Conservation (phyloP, 2,888 invertebrate species). For the Drosophila nr. perissopoda region DNA sequence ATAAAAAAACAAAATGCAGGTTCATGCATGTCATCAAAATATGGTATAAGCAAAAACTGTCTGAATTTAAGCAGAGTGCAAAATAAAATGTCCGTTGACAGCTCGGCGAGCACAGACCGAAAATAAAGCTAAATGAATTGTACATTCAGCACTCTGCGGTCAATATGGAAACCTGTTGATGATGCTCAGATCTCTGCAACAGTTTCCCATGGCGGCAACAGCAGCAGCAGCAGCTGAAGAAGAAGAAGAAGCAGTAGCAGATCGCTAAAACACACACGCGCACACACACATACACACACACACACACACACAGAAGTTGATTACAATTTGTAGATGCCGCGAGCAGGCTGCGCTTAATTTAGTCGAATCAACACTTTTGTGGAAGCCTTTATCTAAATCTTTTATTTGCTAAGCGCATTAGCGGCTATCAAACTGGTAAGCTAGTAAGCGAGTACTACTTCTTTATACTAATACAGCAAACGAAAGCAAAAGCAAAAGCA, state of each 20-base stretch:
- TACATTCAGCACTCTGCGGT: constrained; percentile 41
- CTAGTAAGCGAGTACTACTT: neutral
- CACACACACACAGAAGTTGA: constrained; percentile 52
- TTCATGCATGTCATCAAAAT: constrained; percentile 7
- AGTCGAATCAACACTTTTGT: constrained; percentile 74
- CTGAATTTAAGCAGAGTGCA: constrained; percentile 21
- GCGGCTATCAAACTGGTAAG: constrained; percentile 60
- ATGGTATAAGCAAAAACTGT: neutral
- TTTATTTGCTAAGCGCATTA: constrained; percentile 62
- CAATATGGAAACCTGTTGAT: constrained; percentile 63
- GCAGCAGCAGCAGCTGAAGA: constrained; percentile 16
- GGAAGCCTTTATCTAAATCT: constrained; percentile 52
- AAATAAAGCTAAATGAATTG: constrained; percentile 37
- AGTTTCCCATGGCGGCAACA: constrained; percentile 54
- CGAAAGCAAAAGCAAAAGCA: constrained; percentile 60
- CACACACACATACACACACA: no score
- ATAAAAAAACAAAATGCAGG: constrained; percentile 1
- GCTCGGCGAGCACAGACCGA: constrained; percentile 46
- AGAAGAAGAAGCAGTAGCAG: neutral
- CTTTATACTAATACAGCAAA: constrained; percentile 24
- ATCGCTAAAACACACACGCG: neutral
- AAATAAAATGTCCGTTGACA: constrained; percentile 56
- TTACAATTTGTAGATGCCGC: constrained; percentile 65
- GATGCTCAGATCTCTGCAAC: constrained; percentile 38
- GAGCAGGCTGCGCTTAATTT: constrained; percentile 62